Evolutionary conservation across 2,888 invertebrate species (phyloP).

Genomic region (Rhagophthalmus giganteus): DNA sequence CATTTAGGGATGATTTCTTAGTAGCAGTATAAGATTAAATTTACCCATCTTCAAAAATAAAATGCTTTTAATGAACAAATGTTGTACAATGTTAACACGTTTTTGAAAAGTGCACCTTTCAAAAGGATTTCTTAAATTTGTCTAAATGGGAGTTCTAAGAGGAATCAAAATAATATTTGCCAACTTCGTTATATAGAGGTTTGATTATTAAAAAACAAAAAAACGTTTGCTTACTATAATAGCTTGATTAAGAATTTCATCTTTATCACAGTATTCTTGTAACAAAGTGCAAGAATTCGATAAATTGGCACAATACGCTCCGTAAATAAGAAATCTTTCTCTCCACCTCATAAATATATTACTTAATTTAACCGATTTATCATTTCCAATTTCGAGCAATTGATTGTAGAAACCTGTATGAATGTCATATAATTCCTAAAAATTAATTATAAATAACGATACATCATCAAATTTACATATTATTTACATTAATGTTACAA

Average conservation of each 20-base stretch:
- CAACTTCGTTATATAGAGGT: no score
- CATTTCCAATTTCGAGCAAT: slow-evolving; percentile 71
- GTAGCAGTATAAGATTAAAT: no score
- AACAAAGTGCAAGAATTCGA: slow-evolving; percentile 85
- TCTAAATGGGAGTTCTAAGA: no score
- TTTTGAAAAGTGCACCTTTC: no score
- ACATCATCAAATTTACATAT: neutral
- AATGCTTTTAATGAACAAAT: no score
- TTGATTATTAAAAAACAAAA: no score
- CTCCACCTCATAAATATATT: slow-evolving; percentile 90
- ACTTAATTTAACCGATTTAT: slow-evolving; percentile 66
- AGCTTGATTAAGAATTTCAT: slow-evolving; percentile 66
- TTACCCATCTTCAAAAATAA: no score
- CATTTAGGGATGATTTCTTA: no score
- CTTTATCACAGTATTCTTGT: slow-evolving; percentile 72
- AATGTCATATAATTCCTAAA: slow-evolving; percentile 80
- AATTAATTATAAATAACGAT: slow-evolving; percentile 2
- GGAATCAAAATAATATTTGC: no score
- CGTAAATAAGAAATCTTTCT: slow-evolving; percentile 89
- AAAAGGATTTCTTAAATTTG: no score
- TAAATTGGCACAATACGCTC: slow-evolving; percentile 94
- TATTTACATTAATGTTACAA: slow-evolving; percentile 81
- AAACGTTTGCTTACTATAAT: slow-evolving; percentile 72
- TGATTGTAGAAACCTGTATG: slow-evolving; percentile 85
- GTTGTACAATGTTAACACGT: no score